Conservation (phyloP, 2,113 vertebrate species). For the Gnathonemus echidnorhynchus region DNA sequence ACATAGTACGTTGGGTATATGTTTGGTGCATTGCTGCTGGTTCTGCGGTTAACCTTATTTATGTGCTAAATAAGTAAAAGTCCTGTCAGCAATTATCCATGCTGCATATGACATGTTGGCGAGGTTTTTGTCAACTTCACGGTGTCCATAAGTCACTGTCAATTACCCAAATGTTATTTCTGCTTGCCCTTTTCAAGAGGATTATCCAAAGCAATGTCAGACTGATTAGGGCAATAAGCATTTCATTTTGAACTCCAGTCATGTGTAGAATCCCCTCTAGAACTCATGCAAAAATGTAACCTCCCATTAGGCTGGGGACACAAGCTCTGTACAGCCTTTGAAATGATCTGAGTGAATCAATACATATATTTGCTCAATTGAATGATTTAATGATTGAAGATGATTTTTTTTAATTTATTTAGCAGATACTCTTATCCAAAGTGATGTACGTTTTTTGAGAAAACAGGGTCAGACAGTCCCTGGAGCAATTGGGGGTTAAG, state of each 20-base stretch:
- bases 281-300: neutral
- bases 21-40: neutral
- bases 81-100: neutral
- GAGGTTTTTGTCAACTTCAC: neutral
- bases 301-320: neutral
- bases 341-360: neutral
- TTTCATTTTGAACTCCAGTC: conserved; percentile 1
- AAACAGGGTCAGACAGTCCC: neutral
- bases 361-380: neutral
- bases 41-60: neutral
- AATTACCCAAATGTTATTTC: conserved; percentile 4
- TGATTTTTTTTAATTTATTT: neutral
- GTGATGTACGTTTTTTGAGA: neutral
- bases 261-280: neutral
- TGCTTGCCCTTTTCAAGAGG: neutral
- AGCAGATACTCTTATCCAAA: neutral
- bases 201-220: conserved; percentile 5
- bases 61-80: neutral
- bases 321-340: neutral
- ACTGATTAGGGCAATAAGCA: neutral
- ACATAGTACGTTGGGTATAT: neutral
- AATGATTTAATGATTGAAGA: neutral
- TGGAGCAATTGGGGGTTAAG: neutral
- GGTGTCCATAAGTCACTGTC: neutral
- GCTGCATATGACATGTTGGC: neutral